These are phyloP conservation scores for Neolamprologus toae DNA, from an alignment of 2,113 vertebrate genomes.

Conservation along the genomic window DNA sequence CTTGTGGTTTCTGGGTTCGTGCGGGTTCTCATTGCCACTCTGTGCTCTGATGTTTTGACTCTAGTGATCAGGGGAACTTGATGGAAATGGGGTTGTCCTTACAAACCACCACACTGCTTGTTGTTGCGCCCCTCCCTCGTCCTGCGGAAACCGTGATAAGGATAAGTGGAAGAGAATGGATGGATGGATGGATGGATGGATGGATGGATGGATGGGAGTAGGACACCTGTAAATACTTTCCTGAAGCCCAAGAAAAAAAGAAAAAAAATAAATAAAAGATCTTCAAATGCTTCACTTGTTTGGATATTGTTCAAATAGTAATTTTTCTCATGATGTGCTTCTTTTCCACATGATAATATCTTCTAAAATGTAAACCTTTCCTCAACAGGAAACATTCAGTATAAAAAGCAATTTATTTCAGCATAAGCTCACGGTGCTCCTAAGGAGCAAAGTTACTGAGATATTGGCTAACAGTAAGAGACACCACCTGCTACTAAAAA, in stretches of 20 bases:
- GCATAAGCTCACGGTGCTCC: not conserved
- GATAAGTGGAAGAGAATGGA: not conserved
- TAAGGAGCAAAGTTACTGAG: not conserved
- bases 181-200: not conserved
- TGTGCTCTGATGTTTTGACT: not conserved
- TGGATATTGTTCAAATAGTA: not conserved
- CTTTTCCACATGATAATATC: not conserved
- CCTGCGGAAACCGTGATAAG: not conserved
- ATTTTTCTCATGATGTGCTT: not conserved
- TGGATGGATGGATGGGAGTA: not conserved
- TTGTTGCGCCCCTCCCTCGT: not conserved
- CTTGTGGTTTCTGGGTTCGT: not conserved
- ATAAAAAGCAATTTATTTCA: not conserved
- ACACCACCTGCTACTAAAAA: not conserved
- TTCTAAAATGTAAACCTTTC: not conserved
- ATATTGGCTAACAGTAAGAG: not conserved
- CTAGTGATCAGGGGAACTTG: not conserved
- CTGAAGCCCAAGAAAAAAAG: not conserved
- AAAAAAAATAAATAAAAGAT: not conserved
- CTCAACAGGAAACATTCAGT: not conserved
- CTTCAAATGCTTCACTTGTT: not conserved
- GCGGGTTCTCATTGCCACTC: fast-evolving
- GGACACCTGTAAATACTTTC: not conserved
- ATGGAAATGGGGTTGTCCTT: not conserved
- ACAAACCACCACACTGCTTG: not conserved